phyloP scores from a whole-genome alignment of 1,140 invertebrate genomes.

The Drosophila albomicans region DNA sequence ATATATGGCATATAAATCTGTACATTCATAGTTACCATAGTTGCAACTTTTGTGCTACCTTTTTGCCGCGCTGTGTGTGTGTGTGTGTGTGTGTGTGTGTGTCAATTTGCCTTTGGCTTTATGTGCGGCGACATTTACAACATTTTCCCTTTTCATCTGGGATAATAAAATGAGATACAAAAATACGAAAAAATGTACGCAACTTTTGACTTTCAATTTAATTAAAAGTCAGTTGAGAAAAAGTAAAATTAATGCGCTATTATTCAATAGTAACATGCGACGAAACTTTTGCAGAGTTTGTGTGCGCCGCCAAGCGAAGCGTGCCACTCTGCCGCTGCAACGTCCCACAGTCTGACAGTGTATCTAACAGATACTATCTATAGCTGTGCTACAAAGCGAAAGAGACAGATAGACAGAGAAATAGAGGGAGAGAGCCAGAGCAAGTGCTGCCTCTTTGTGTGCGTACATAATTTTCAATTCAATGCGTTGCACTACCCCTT shows the following conservation, averaged over 20 bases:
- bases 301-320: conserved; percentile 44
- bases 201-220: conserved; percentile 63
- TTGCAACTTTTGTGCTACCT: conserved; percentile 15
- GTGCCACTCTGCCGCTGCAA: conserved; percentile 19
- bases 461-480: conserved; percentile 59
- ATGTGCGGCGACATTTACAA: conserved; percentile 14
- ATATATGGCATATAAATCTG: conserved; percentile 6
- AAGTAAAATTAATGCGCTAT: conserved; percentile 62
- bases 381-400: neutral
- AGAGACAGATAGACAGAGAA: conserved; percentile 8
- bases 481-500: conserved; percentile 48
- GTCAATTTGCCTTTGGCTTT: conserved; percentile 30
- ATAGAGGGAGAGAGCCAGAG: neutral
- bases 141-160: conserved; percentile 29
- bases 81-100: neutral
- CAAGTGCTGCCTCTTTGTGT: conserved; percentile 16
- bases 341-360: neutral
- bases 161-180: conserved; percentile 10
- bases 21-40: neutral
- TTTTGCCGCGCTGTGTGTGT: neutral
- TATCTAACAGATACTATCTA: conserved; percentile 42
- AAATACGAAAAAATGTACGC: conserved; percentile 5
- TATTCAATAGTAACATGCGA: conserved; percentile 54
- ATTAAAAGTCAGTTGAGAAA: conserved; percentile 57
- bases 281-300: conserved; percentile 44